Evolutionary conservation across 1,140 invertebrate genomes (phyloP).

Genomic region (Bombus pascuorum): DNA sequence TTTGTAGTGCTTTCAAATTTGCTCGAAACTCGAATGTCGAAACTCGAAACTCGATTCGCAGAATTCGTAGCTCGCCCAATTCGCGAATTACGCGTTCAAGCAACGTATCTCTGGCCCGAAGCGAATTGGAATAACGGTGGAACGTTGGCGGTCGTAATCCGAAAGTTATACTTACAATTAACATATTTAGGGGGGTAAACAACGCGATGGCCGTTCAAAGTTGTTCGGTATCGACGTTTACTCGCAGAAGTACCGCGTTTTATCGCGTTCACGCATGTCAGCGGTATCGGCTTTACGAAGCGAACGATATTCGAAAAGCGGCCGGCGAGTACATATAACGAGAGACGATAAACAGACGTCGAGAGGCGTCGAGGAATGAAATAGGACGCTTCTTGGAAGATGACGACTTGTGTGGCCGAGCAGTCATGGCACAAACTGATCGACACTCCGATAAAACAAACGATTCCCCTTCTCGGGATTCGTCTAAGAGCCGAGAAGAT

Average conservation of each 20-base stretch:
- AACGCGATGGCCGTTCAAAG: not conserved
- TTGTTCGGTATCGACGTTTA: slow-evolving; percentile 6
- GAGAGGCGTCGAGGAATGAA: too few species aligned
- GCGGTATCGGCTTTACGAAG: too few species aligned
- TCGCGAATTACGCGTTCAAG: not conserved
- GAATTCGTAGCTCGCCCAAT: not conserved
- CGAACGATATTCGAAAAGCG: too few species aligned
- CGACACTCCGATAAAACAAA: too few species aligned
- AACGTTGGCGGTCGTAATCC: not conserved
- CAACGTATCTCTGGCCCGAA: not conserved
- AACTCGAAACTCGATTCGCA: not conserved
- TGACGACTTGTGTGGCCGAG: too few species aligned
- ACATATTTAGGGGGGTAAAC: not conserved
- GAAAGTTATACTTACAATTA: not conserved
- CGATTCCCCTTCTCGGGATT: too few species aligned
- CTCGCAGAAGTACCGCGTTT: not conserved
- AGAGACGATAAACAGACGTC: too few species aligned
- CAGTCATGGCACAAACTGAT: too few species aligned
- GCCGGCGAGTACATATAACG: too few species aligned
- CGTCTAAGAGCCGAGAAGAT: too few species aligned
- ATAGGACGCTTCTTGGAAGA: too few species aligned
- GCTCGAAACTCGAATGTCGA: not conserved
- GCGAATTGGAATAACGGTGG: not conserved
- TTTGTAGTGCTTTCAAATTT: not conserved
- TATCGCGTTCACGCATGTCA: not conserved